A percentile compares a stretch with the other conserved stretches of the same genome.
Evolutionary conservation across 2,113 vertebrate genomes (phyloP).

Genomic region (Muntiacus reevesi): DNA sequence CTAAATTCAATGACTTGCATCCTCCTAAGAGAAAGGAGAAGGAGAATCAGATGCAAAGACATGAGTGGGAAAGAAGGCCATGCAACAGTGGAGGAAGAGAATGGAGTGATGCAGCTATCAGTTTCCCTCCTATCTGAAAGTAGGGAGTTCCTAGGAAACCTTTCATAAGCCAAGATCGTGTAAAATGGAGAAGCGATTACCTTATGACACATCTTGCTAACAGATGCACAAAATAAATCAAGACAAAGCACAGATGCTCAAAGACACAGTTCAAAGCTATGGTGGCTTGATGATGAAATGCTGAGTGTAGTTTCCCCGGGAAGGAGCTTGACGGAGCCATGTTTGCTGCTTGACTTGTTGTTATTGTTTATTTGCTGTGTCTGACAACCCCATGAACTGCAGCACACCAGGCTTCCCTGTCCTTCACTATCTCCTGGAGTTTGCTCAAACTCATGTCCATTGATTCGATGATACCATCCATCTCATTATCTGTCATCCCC

Average conservation of each 20-base stretch:
- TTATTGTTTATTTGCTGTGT: background rate
- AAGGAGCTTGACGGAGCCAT: background rate
- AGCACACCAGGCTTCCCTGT: background rate
- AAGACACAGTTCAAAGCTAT: background rate
- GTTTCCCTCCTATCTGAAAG: background rate
- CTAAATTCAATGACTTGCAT: background rate
- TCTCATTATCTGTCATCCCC: background rate
- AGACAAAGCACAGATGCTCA: background rate
- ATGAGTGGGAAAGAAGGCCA: background rate
- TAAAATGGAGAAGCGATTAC: background rate
- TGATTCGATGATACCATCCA: background rate
- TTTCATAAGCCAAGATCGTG: background rate
- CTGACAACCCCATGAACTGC: background rate
- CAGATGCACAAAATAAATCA: background rate
- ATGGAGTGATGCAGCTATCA: background rate
- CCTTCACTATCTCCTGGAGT: background rate
- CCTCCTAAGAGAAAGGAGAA: background rate
- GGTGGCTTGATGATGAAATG: background rate
- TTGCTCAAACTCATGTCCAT: background rate
- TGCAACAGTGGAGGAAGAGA: background rate
- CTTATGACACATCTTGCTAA: background rate
- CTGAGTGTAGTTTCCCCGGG: background rate
- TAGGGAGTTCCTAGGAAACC: background rate
- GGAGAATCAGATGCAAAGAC: background rate
- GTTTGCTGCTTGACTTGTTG: background rate